phyloP scores from a whole-genome alignment of 2,797 vertebrate species.

The Onychomys torridus region DNA sequence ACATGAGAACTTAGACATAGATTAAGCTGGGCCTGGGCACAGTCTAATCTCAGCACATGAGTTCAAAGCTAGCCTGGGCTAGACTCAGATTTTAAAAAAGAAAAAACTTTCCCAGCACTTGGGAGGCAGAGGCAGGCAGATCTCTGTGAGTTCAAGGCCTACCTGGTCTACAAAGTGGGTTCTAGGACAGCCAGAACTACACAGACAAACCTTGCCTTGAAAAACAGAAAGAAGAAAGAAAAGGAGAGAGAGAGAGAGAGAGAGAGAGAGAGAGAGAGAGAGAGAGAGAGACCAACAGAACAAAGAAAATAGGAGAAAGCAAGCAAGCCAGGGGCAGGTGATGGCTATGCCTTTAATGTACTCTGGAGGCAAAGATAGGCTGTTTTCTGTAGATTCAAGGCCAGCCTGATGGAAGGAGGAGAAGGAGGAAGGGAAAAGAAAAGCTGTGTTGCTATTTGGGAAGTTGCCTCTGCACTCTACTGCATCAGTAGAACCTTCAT shows the following conservation, averaged over 20 bases:
- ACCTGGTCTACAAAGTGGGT: too few species aligned
- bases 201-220: too few species aligned
- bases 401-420: not conserved
- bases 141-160: too few species aligned
- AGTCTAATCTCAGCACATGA: not conserved
- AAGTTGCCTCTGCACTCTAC: not conserved
- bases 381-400: not conserved
- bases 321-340: not conserved
- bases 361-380: not conserved
- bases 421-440: not conserved
- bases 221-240: not conserved
- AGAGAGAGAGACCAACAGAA: not conserved
- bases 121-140: too few species aligned
- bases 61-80: not conserved
- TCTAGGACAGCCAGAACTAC: too few species aligned
- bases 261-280: not conserved
- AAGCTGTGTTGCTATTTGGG: not conserved
- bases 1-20: not conserved
- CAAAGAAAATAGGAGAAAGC: too few species aligned
- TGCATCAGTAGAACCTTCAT: not conserved
- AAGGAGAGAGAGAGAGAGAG: not conserved
- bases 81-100: not conserved
- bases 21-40: not conserved
- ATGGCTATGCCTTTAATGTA: not conserved
- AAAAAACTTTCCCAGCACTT: not conserved